Base-by-base conservation (phyloP, 2,797 vertebrate species). In the Petrocephalus sullivani region DNA sequence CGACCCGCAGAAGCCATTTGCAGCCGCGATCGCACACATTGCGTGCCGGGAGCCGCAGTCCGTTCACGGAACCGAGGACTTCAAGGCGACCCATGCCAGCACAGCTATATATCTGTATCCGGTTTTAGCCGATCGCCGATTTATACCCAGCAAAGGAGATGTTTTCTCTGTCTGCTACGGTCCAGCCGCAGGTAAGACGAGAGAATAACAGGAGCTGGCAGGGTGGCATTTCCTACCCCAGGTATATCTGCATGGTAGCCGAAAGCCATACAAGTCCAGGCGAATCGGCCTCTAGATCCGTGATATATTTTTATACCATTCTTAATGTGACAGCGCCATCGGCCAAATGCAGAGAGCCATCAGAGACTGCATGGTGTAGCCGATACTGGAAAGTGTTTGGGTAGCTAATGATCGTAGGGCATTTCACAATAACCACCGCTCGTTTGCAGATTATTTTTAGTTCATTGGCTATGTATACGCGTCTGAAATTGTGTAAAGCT, bases 181-280 rank as follows among this genome's bases (percentile, higher is more conserved):
- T 98, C 84, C 98, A 99, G 91, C 97, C 98, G 1, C 98, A 99
- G 98, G 98, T 99, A 93, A 92, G 95, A 82, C 14, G 46, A 21
- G 41, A 53, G 14, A 28, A 28, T 28, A 75, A 6, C 33, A 9
- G 23, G 61, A 67, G 14, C 67, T 41, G 67, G 16, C 21, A 75
- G 58, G 6, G 12, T 14, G 16, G 16, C 14, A 19, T 57, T 16
- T 10, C 61, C 23, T 67, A 28, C 23, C 46, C 23, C 10, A 23
- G 61, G 23, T 67, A 33, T 67, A 67, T 28, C 28, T 28, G 28
- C 1, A 28, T 28, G 28, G 28, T 28, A 28, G 28, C 28, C 28
- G 28, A 28, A 28, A 28, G 28, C 28, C 28, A 28, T 28, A 28
- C 28, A 28, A 75, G 67, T 19, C 67, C 6, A 4, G 4, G 37